phyloP scores from a whole-genome alignment of 2,797 vertebrate genomes.

The Syngnathus rostellatus region DNA sequence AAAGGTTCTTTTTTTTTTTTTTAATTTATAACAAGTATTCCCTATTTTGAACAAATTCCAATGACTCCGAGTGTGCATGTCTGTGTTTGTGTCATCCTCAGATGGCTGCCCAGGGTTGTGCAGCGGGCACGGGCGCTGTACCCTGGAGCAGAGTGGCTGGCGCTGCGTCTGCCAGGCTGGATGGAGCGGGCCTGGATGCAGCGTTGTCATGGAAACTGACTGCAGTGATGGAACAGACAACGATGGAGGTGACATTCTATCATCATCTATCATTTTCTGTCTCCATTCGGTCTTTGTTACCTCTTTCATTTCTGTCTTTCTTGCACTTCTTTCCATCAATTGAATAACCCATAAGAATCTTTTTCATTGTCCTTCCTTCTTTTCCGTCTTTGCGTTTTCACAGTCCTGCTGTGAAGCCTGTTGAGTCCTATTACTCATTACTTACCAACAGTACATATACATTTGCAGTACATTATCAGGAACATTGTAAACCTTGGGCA shows the following conservation, averaged over 20 bases:
- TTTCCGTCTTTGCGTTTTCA: conserved; percentile 38
- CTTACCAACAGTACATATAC: conserved; percentile 12
- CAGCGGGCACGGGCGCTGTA: conserved; percentile 92
- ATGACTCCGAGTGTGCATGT: not conserved
- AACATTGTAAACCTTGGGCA: too few species aligned
- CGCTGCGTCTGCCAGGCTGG: conserved; percentile 94
- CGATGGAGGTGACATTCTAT: conserved; percentile 83
- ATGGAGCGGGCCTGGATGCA: conserved; percentile 94
- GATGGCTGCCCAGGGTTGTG: conserved; percentile 94
- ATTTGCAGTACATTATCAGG: too few species aligned
- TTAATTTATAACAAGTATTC: conserved; percentile 4
- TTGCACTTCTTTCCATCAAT: conserved; percentile 28
- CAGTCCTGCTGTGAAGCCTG: conserved; percentile 70
- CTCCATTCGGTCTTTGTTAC: conserved; percentile 29
- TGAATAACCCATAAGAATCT: conserved; percentile 30
- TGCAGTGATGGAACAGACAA: conserved; percentile 95
- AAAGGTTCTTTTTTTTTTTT: conserved; percentile 50
- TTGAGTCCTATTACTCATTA: conserved; percentile 52
- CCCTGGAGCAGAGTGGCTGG: conserved; percentile 96
- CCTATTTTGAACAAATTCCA: conserved; percentile 9
- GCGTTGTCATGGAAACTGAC: conserved; percentile 95
- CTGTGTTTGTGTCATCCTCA: conserved; percentile 41
- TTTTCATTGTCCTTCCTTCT: conserved; percentile 25
- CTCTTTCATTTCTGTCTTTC: conserved; percentile 31
- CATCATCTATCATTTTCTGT: conserved; percentile 57